Percentiles rank a stretch among this genome's conserved stretches.
These are phyloP conservation scores for Cinclus mexicanus DNA, from an alignment of 2,113 vertebrate genomes.

Conservation along the genomic window DNA sequence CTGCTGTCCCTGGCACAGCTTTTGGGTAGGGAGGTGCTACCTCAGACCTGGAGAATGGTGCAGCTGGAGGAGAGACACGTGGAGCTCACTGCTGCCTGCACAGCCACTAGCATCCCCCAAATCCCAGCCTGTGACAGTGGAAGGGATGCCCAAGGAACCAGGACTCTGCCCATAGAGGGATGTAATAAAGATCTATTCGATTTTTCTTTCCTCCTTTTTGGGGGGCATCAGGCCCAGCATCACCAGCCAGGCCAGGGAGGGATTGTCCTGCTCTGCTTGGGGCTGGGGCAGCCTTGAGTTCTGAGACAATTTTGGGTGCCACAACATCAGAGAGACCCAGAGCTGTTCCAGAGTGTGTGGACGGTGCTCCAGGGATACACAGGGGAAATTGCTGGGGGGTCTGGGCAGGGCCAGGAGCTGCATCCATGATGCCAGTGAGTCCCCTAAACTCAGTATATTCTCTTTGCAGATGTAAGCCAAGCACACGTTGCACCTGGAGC, in stretches of 20 bases:
- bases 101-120: not conserved
- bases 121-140: not conserved
- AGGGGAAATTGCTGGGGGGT: no score
- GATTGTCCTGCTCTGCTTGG: not conserved
- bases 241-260: not conserved
- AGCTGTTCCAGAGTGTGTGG: not conserved
- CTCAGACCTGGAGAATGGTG: not conserved
- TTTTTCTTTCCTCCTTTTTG: not conserved
- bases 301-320: not conserved
- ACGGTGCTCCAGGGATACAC: not conserved
- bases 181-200: not conserved
- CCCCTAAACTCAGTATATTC: not conserved
- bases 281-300: not conserved
- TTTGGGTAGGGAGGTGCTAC: not conserved
- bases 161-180: not conserved
- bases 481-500: not conserved
- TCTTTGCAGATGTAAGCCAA: not conserved
- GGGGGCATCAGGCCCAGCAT: not conserved
- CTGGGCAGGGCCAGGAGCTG: rapidly evolving
- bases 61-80: not conserved
- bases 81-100: not conserved
- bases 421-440: not conserved
- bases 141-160: not conserved
- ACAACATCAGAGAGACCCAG: not conserved
- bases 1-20: not conserved